Evolutionary conservation across 2,113 vertebrate genomes (phyloP).

Genomic region (Astatoreochromis straeleni): DNA sequence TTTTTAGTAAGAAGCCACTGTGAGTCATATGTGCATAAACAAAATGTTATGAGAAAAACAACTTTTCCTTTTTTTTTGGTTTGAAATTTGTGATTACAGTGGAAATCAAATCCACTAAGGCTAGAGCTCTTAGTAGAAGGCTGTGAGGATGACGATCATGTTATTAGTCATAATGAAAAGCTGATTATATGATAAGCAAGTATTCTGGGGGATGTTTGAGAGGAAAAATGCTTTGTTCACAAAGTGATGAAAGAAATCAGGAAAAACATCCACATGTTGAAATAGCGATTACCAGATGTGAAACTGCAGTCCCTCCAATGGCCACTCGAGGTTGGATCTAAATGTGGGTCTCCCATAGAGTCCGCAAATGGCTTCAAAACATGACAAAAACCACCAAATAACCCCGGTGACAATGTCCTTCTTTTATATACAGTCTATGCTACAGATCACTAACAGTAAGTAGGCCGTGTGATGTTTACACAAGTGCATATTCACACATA

Average conservation of each 20-base stretch:
- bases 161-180: not conserved
- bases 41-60: not conserved
- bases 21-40: not conserved
- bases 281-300: not conserved
- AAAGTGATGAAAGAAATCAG: not conserved
- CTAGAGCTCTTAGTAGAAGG: not conserved
- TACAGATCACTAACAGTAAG: not conserved
- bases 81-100: not conserved
- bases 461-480: not conserved
- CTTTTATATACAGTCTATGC: not conserved
- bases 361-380: not conserved
- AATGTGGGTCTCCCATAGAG: not conserved
- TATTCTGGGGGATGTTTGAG: not conserved
- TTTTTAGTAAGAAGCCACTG: not conserved
- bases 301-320: not conserved
- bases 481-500: not conserved
- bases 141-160: not conserved
- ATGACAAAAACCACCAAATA: rapidly evolving
- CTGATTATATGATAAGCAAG: not conserved
- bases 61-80: not conserved
- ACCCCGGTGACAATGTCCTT: not conserved
- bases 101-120: not conserved
- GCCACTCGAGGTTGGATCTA: not conserved
- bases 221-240: not conserved
- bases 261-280: not conserved